Conservation (phyloP, 2,888 invertebrate species). For the Morinoia aosen region DNA sequence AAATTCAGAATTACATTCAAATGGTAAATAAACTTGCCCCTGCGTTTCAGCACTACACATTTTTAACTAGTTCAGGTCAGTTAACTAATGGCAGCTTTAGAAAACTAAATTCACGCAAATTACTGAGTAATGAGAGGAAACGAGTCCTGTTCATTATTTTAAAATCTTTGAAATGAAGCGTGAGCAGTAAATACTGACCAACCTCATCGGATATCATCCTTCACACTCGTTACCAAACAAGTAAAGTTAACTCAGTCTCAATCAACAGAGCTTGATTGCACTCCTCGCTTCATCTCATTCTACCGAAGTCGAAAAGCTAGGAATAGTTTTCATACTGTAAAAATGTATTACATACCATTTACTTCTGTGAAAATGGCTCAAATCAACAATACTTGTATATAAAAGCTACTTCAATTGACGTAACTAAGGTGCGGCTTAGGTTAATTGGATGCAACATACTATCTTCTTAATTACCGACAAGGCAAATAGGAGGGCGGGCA, state of each 20-base stretch:
- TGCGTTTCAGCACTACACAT: neutral
- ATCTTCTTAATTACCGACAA: neutral
- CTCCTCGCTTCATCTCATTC: neutral
- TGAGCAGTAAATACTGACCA: neutral
- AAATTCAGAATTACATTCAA: neutral
- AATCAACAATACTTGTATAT: neutral
- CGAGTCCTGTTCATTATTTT: neutral
- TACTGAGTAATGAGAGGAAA: neutral
- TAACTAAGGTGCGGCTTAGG: neutral
- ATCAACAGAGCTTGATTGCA: neutral
- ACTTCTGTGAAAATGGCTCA: neutral
- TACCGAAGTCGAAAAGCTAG: neutral
- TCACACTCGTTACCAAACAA: neutral
- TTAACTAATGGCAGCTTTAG: neutral
- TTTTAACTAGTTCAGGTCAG: neutral
- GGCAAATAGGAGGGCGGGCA: neutral
- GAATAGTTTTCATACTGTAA: neutral
- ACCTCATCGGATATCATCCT: neutral
- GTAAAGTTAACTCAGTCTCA: neutral
- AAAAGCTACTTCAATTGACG: neutral
- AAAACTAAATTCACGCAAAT: neutral
- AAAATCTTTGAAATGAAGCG: neutral
- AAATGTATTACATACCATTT: neutral
- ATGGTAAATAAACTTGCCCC: neutral
- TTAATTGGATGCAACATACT: neutral